phyloP scores from a whole-genome alignment of 2,888 invertebrate species.

The Synanthedon formicaeformis region DNA sequence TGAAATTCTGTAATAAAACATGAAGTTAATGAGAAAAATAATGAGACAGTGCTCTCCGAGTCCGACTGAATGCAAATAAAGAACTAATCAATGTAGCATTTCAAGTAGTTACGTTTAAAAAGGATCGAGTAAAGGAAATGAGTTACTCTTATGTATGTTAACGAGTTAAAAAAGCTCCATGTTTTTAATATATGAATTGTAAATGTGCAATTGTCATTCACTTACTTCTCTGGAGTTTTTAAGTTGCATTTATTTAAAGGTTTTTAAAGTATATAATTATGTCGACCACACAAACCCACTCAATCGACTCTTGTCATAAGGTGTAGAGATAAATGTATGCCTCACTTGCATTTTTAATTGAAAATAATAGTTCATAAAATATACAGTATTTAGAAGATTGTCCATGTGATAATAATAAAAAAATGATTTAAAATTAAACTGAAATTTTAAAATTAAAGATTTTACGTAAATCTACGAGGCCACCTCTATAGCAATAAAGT shows the following conservation, averaged over 20 bases:
- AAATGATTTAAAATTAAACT: too few relatives aligned
- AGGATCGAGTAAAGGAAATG: constrained; percentile 7
- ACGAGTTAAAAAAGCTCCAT: constrained; percentile 6
- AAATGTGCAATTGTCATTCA: constrained; percentile 8
- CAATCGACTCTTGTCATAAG: too few relatives aligned
- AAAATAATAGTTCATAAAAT: too few relatives aligned
- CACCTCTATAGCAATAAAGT: too few relatives aligned
- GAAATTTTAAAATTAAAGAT: too few relatives aligned
- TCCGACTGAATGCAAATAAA: background rate
- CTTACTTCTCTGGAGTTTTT: background rate
- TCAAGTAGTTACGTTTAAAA: background rate
- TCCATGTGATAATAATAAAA: too few relatives aligned
- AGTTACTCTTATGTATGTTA: constrained; percentile 8
- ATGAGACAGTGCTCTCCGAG: background rate
- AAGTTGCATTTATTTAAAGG: background rate
- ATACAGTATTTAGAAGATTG: too few relatives aligned
- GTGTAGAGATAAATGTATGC: too few relatives aligned
- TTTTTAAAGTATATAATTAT: background rate
- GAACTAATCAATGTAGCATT: background rate
- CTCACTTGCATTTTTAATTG: too few relatives aligned
- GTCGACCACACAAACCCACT: background rate
- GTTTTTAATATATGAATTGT: constrained; percentile 8
- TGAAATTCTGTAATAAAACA: background rate
- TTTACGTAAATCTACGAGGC: constrained; percentile 15
- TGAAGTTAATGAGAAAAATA: background rate